These are phyloP conservation scores for Copsychus sechellarum DNA, from an alignment of 2,113 vertebrate genomes.

Conservation along the genomic window DNA sequence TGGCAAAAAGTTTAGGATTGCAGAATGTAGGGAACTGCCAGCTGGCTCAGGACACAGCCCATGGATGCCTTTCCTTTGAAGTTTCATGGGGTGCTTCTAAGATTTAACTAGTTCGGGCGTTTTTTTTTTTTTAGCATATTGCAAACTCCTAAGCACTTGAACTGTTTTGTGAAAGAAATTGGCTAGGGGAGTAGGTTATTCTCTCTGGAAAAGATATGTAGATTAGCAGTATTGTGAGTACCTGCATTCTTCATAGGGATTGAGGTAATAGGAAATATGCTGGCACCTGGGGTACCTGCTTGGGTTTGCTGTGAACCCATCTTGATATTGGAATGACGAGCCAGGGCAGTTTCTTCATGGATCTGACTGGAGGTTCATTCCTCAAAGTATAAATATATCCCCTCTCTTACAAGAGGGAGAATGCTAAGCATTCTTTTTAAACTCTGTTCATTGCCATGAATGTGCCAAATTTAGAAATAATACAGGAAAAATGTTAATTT, in stretches of 20 bases:
- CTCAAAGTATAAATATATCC: fast-evolving
- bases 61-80: not conserved
- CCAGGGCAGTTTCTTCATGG: not conserved
- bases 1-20: not conserved
- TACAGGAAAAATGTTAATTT: not conserved
- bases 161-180: not conserved
- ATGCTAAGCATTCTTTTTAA: not conserved
- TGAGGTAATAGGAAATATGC: not conserved
- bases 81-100: not conserved
- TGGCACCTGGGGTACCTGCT: not conserved
- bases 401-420: not conserved
- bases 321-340: not conserved
- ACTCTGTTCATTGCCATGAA: not conserved
- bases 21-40: not conserved
- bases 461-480: not conserved
- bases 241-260: not conserved
- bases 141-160: not conserved
- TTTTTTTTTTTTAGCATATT: not conserved
- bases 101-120: fast-evolving
- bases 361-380: not conserved
- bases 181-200: not conserved
- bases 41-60: not conserved
- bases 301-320: not conserved
- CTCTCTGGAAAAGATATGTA: not conserved
- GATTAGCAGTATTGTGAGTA: fast-evolving